These are phyloP conservation scores for Chloroceryle inda DNA, from an alignment of 2,797 vertebrate genomes.

Conservation along the genomic window DNA sequence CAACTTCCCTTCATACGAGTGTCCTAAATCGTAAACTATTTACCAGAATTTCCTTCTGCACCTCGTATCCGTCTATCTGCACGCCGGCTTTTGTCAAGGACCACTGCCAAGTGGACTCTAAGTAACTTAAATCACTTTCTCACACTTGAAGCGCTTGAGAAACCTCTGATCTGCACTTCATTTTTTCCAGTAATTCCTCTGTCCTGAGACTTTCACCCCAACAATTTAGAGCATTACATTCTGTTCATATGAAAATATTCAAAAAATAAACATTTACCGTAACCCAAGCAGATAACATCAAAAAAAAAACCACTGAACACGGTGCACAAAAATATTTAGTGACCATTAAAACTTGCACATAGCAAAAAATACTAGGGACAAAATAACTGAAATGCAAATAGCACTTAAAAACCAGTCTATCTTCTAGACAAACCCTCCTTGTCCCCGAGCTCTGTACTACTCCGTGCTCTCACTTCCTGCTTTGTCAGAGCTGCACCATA, in stretches of 20 bases:
- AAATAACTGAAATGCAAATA: neutral
- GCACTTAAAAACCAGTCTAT: neutral
- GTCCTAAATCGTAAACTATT: neutral
- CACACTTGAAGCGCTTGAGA: neutral
- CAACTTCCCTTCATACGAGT: neutral
- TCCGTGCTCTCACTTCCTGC: slow-evolving; percentile 51
- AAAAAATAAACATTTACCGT: neutral
- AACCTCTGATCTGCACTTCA: neutral
- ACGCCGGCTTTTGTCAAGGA: neutral
- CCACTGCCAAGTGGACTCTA: neutral
- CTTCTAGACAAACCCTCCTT: neutral
- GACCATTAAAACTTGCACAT: neutral
- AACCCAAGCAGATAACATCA: neutral
- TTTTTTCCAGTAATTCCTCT: neutral
- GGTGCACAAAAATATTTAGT: neutral
- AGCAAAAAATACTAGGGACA: neutral
- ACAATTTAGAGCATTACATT: neutral
- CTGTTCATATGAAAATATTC: neutral
- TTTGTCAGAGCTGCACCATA: slow-evolving; percentile 11
- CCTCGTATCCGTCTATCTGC: neutral
- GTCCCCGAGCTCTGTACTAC: neutral
- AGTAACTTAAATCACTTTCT: neutral
- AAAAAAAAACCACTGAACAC: neutral
- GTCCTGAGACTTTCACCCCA: neutral
- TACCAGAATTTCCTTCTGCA: neutral